These are phyloP conservation scores for Erpornis zantholeuca DNA, from an alignment of 2,113 vertebrate genomes.

Conservation along the genomic window DNA sequence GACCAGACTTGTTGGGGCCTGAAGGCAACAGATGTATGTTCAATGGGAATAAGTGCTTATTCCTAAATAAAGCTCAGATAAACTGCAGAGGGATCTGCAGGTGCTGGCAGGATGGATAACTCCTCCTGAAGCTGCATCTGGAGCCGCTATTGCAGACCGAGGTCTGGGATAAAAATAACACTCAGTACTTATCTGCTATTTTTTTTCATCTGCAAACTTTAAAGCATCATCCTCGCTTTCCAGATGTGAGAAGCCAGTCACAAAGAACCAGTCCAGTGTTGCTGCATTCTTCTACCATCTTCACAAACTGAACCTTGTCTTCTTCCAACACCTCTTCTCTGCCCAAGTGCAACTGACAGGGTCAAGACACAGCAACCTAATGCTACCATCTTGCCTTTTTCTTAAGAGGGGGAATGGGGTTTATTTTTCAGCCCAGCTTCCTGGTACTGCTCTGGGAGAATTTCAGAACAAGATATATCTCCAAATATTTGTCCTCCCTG, in stretches of 20 bases:
- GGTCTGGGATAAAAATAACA: conserved; percentile 23
- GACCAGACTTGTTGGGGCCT: not conserved
- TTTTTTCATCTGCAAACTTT: not conserved
- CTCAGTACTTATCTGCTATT: not conserved
- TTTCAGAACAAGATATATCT: not conserved
- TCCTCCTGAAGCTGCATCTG: conserved; percentile 25
- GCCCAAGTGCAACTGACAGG: not conserved
- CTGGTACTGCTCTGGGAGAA: not conserved
- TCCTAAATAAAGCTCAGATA: not conserved
- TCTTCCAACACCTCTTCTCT: not conserved
- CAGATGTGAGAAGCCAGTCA: conserved; percentile 2
- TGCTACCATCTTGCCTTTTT: not conserved
- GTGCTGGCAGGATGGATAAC: not conserved
- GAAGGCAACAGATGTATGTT: not conserved
- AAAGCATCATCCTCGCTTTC: not conserved
- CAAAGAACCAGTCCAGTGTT: not conserved
- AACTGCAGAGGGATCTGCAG: not conserved
- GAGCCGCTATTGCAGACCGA: not conserved
- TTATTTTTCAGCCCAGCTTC: not conserved
- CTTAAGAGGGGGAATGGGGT: not conserved
- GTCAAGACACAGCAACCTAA: not conserved
- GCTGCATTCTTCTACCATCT: not conserved
- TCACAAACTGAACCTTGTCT: not conserved
- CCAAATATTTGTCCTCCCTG: not conserved
- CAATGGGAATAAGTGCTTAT: not conserved